Evolutionary conservation across 2,888 invertebrate genomes (phyloP), one percentile per base, ranked within the genome.

Genomic region (Phortica okadai): DNA sequence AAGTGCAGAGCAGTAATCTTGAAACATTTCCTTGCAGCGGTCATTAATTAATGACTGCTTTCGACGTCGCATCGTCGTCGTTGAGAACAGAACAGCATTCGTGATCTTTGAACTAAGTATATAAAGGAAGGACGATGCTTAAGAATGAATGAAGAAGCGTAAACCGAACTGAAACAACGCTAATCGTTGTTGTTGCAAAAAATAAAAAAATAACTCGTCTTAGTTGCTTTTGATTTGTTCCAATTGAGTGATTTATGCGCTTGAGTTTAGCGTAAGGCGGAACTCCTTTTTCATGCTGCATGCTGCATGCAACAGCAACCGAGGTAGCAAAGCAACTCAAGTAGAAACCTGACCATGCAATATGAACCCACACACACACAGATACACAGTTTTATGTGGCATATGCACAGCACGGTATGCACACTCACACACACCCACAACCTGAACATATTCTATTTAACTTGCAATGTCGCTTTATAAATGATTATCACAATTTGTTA

Each of bases 221-320:
- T 50, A 50, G 8, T 50, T 62, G 16, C 21, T 62, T 62, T 62
- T 67, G 42, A 80, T 81, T 82, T 78, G 79, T 85, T 88, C 87
- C 85, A 85, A 85, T 88, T 88, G 88, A 85, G 85, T 85, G 85
- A 85, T 88, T 85, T 85, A 88, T 85, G 88, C 82, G 81, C 78
- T 83, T 80, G 82, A 82, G 82, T 84, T 78, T 78, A 69, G 58
- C 64, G 78, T 62, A 70, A 73, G 58, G 74, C 66, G 69, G 59
- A 21, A 59, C 33, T 33, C 33, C 33, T 33, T 33, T 59, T 16
- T 59, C 59, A 59, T 21, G 25, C 21, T 16, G 16, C 59, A 59
- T 59, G 1, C 58, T 16, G 2, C 59, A 59, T 59, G 56, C 56
- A 56, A 11, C 11, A 14, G 16, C 59, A 33, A 5, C 33, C 42